phyloP scores from a whole-genome alignment of 2,113 vertebrate species.

The Gnathonemus longibarbis region DNA sequence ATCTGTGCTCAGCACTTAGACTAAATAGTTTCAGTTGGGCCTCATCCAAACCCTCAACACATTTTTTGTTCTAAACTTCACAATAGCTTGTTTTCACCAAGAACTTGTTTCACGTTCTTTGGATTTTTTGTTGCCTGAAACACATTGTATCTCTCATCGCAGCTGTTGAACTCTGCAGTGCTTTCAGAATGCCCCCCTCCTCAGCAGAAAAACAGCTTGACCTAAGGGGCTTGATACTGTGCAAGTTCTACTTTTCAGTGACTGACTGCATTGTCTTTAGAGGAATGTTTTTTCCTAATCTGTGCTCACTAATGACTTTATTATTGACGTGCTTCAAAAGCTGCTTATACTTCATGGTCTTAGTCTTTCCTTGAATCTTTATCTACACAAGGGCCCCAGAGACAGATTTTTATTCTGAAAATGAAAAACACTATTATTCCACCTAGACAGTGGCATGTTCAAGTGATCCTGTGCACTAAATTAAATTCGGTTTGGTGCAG shows the following conservation, averaged over 20 bases:
- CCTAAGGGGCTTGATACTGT: not conserved
- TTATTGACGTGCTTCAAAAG: not conserved
- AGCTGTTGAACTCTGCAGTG: not conserved
- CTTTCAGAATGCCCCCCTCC: not conserved
- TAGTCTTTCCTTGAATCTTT: not conserved
- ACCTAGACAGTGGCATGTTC: not conserved
- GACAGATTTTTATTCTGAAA: not conserved
- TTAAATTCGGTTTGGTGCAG: not conserved
- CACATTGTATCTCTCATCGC: not conserved
- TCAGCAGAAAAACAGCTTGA: not conserved
- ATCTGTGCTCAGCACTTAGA: not conserved
- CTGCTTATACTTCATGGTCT: not conserved
- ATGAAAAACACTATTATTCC: not conserved
- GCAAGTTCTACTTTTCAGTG: not conserved
- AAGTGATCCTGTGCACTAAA: not conserved
- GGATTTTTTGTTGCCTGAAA: not conserved
- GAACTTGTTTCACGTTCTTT: not conserved
- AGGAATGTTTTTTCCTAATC: not conserved
- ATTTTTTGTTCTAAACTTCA: not conserved
- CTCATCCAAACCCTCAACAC: not conserved
- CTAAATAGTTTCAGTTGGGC: not conserved
- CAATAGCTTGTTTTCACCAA: not conserved
- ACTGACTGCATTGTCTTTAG: not conserved
- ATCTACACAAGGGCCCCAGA: not conserved
- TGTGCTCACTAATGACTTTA: slow-evolving; percentile 5